Evolutionary conservation across 2,113 vertebrate genomes (phyloP), one percentile per base, ranked within the genome.

Genomic region (Pachyramphus minor): DNA sequence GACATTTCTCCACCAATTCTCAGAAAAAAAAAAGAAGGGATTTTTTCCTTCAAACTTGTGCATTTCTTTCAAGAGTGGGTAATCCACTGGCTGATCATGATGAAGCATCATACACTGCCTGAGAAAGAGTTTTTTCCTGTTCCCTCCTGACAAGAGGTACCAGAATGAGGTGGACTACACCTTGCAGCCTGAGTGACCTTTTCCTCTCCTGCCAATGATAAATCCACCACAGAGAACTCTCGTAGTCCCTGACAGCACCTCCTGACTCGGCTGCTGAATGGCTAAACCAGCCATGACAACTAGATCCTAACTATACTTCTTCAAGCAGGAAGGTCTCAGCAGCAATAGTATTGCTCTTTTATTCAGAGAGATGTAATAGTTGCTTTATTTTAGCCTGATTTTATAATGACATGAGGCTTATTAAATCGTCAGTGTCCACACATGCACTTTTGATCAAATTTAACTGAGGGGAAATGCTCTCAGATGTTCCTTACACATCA

Each of bases 71-170:
- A 81, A 44, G 56, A 25, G 13, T 41, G 42, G 5, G 21, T 30
- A 66, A 30, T 45, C 45, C 72, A 27, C 3, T 53, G 78, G 35
- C n/a, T 30, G 50, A 69, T 42, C 39, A 8, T 0, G 0, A 33
- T 1, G 3, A 80, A 41, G 28, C 68, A 33, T 0, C 45, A 39
- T 14, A 78, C 16, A 6, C 8, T 10, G 27, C 17, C 15, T 62
- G 45, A 89, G 58, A 52, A 72, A 60, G 0, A 45, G 23, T 12
- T 45, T 12, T 45, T 19, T 75, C 67, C 12, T 50, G 28, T 15
- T 84, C 55, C n/a, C 56, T 81, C 42, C 27, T 49, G 35, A 39
- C 52, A 71, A 31, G 41, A 60, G 84, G 39, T 27, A 81, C 28
- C 42, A 63, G 52, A 59, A 39, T 21, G 13, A 87, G 28, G 19